Conservation (phyloP, 2,113 vertebrate species). For the Phylloscopus whistleri region DNA sequence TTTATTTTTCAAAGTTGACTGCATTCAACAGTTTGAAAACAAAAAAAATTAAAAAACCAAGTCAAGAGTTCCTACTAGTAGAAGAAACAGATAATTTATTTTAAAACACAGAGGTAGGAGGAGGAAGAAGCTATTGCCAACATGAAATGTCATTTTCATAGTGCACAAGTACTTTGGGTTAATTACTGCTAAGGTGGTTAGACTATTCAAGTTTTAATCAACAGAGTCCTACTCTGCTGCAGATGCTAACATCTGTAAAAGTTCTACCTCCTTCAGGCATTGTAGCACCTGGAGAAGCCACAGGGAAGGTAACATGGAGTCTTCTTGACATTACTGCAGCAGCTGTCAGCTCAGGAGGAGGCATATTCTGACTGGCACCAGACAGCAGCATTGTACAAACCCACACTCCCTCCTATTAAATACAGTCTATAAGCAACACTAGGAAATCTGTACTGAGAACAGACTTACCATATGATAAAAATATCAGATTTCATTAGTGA, state of each 20-base stretch:
- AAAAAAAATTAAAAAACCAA: neutral
- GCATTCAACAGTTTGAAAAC: neutral
- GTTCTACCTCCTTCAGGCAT: conserved; percentile 59
- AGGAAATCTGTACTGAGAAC: conserved; percentile 23
- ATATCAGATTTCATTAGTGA: neutral
- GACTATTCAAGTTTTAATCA: conserved; percentile 61
- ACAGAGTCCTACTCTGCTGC: conserved; percentile 22
- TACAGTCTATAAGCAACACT: neutral
- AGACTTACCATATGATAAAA: neutral
- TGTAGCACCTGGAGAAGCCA: conserved; percentile 70
- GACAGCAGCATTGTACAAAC: conserved; percentile 51
- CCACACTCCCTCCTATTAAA: neutral
- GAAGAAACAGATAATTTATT: neutral
- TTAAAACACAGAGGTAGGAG: neutral
- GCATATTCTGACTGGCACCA: conserved; percentile 42
- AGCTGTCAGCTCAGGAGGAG: conserved; percentile 71
- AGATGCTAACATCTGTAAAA: conserved; percentile 72
- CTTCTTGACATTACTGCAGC: conserved; percentile 60
- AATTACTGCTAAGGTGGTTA: conserved; percentile 63
- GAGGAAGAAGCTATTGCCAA: neutral
- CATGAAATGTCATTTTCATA: neutral
- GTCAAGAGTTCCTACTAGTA: neutral
- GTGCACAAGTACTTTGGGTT: conserved; percentile 40
- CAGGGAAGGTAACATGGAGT: conserved; percentile 59
- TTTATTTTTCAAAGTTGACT: neutral